Conservation (phyloP, 2,888 invertebrate species). For the Pycnomerus fuliginosus region DNA sequence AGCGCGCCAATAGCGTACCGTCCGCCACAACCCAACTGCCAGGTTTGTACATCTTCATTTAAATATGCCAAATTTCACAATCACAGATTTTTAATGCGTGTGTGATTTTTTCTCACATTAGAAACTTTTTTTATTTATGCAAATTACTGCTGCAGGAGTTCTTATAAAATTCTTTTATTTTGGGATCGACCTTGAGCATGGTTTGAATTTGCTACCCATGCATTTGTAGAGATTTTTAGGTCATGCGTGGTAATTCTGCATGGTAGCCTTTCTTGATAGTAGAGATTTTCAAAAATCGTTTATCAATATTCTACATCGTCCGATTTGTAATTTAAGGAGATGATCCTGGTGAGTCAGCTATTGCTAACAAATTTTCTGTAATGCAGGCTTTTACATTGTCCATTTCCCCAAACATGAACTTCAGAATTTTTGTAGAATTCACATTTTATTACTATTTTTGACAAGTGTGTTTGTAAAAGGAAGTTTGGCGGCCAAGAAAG, state of each 20-base stretch:
- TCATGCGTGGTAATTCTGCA: constrained; percentile 38
- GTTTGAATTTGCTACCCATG: constrained; percentile 42
- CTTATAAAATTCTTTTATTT: constrained; percentile 22
- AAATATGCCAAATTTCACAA: too few relatives aligned
- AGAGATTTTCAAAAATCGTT: constrained; percentile 10
- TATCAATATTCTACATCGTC: too few relatives aligned
- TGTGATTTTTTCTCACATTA: constrained; percentile 15
- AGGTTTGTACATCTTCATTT: constrained; percentile 59
- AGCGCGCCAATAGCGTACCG: constrained; percentile 60
- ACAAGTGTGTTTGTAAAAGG: too few relatives aligned
- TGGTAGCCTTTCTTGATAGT: constrained; percentile 37
- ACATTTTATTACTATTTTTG: too few relatives aligned
- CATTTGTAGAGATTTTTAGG: constrained; percentile 41
- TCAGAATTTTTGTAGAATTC: too few relatives aligned
- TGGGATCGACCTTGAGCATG: constrained; percentile 37
- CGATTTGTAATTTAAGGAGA: too few relatives aligned
- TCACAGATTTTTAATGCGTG: constrained; percentile 17
- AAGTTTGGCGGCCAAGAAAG: too few relatives aligned
- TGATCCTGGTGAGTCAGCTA: too few relatives aligned
- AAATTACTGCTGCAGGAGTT: constrained; percentile 7
- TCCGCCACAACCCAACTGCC: constrained; percentile 61
- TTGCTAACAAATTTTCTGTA: too few relatives aligned
- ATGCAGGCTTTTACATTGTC: too few relatives aligned
- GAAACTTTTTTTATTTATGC: constrained; percentile 14
- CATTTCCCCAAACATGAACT: too few relatives aligned